Conservation (phyloP, 2,797 vertebrate species). For the Pseudopleuronectes americanus region DNA sequence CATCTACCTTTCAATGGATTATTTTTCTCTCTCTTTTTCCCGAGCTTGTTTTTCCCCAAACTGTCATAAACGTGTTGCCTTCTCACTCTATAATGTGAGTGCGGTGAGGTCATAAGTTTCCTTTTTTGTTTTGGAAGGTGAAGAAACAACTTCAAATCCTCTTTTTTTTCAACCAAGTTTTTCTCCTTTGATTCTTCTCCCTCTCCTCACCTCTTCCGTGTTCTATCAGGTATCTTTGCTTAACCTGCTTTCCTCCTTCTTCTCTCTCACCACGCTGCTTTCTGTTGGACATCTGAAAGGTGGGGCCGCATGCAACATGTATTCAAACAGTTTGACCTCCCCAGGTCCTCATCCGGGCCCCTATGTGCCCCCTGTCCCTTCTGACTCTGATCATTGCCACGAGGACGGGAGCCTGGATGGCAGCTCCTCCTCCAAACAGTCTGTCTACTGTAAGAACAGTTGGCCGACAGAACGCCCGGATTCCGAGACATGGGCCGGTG, state of each 20-base stretch:
- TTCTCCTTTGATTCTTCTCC: constrained; percentile 23
- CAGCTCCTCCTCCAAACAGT: constrained; percentile 87
- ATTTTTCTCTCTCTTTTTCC: constrained; percentile 11
- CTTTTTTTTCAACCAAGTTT: constrained; percentile 16
- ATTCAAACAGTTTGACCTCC: constrained; percentile 89
- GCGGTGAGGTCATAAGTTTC: not conserved
- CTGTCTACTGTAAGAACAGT: constrained; percentile 88
- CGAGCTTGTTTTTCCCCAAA: not conserved
- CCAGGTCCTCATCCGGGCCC: constrained; percentile 85
- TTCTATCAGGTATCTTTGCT: constrained; percentile 53
- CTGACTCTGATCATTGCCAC: constrained; percentile 53
- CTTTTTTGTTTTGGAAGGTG: constrained; percentile 22
- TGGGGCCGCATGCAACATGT: constrained; percentile 93
- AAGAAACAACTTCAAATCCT: constrained; percentile 17
- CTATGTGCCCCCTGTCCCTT: constrained; percentile 75
- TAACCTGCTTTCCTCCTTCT: constrained; percentile 70
- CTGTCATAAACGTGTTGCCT: not conserved
- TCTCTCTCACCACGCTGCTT: constrained; percentile 93
- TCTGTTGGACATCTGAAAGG: constrained; percentile 89
- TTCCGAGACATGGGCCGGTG: constrained; percentile 91
- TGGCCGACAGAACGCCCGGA: constrained; percentile 90
- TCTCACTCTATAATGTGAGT: too few species aligned
- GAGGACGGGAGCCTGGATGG: constrained; percentile 73
- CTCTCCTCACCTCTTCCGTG: constrained; percentile 23
- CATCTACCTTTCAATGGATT: not conserved